Base-by-base conservation (phyloP, 2,797 vertebrate species). In the Etheostoma nigrum region DNA sequence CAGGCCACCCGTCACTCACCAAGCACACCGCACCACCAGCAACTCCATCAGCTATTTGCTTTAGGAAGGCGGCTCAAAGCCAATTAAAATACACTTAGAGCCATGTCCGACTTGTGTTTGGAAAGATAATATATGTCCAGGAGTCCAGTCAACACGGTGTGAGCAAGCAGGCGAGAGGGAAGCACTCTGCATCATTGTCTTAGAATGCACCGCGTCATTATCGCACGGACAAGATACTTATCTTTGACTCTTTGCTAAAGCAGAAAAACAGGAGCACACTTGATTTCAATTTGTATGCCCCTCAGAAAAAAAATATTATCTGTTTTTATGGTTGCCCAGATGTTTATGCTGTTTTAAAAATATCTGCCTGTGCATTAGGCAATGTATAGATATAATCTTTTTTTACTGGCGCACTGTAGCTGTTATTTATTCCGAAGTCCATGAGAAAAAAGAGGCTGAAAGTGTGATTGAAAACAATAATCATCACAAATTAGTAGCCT, bases 31-130 rank as follows among this genome's bases (percentile, higher is more conserved):
- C 94, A 87, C 88, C 81, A 90, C 94, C 95, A 94, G 93, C 93
- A 94, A 93, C 94, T 94, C 83, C 92, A 91, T 94, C 95, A 91
- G 91, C 92, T 97, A 95, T 96, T 94, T 96, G 95, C 95, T 95
- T 96, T 94, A 85, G 96, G 96, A 97, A 97, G 96, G 94, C 88
- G 93, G 94, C 96, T 92, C 93, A 60, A 79, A 91, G 96, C 97
- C 97, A 99, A 97, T 95, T 93, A 95, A 97, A 99, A 98, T 94
- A 97, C 95, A 96, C 94, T 94, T 90, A 88, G 92, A 74, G 81
- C 92, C 92, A 88, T 89, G 91, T 94, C 91, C 93, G 84, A 89
- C 92, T 93, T 93, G 90, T 96, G 91, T 95, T 95, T 93, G 94
- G 91, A 94, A 88, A 93, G 93, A 96, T 95, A 96, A 96, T 93